Conservation (phyloP, 2,797 vertebrate species). For the Urosaurus nigricauda region DNA sequence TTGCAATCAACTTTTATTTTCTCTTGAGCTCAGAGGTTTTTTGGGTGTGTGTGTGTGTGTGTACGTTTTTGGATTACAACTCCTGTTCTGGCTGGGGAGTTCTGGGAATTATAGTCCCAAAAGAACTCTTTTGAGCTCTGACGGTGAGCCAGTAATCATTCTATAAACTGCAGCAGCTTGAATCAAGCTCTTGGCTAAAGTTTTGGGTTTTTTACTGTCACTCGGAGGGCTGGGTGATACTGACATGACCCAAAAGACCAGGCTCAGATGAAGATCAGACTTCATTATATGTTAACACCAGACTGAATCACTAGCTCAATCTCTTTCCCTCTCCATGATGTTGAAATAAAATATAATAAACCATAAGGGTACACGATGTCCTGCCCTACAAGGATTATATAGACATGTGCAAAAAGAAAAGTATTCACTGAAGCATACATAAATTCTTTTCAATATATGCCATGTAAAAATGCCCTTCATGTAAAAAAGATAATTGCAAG, state of each 20-base stretch:
- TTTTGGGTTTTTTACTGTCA: background rate
- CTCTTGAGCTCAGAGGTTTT: background rate
- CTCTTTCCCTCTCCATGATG: background rate
- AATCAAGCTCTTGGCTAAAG: background rate
- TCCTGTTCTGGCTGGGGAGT: background rate
- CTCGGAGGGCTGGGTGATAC: background rate
- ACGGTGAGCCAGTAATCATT: background rate
- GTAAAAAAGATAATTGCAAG: background rate
- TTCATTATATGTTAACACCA: background rate
- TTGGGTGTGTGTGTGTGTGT: background rate
- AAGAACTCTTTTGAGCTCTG: background rate
- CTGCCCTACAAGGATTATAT: background rate
- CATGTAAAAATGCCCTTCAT: background rate
- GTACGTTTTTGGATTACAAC: background rate
- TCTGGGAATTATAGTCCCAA: background rate
- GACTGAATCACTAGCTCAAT: background rate
- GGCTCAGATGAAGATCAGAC: constrained; percentile 2
- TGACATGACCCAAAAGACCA: background rate
- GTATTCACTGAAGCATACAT: background rate
- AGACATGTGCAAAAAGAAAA: background rate
- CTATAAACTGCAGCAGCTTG: background rate
- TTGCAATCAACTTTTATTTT: background rate
- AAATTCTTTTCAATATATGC: background rate
- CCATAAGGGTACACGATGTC: background rate
- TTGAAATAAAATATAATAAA: constrained; percentile 3